These are phyloP conservation scores for Aurelia coerulea DNA, from an alignment of 30 jellyfish, hydroid and myxozoan genomes.

Conservation along the genomic window DNA sequence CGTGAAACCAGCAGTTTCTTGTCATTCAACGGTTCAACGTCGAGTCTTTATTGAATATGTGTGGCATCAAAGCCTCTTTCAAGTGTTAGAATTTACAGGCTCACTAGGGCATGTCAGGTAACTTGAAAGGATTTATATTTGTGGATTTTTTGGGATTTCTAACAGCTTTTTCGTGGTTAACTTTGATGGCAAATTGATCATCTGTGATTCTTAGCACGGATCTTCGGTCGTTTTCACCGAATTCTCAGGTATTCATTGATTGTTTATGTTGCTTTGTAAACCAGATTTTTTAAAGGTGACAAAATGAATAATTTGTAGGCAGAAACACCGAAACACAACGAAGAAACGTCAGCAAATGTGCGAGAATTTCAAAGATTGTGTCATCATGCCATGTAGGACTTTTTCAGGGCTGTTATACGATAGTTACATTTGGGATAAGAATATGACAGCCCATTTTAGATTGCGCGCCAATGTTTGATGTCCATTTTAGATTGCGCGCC, in stretches of 20 bases:
- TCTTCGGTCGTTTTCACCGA: neutral
- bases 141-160: conserved; percentile 2
- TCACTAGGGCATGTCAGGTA: conserved; percentile 1
- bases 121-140: neutral
- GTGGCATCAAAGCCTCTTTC: neutral
- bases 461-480: too few relatives aligned
- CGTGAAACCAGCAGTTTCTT: conserved; percentile 8
- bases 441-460: too few relatives aligned
- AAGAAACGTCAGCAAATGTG: too few relatives aligned
- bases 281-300: too few relatives aligned
- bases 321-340: too few relatives aligned
- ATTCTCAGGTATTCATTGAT: neutral
- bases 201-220: neutral
- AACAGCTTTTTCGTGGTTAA: conserved; percentile 1
- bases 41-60: neutral
- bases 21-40: neutral
- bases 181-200: neutral
- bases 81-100: conserved; percentile 3
- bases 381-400: too few relatives aligned
- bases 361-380: too few relatives aligned
- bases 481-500: too few relatives aligned
- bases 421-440: too few relatives aligned
- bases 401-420: too few relatives aligned
- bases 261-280: neutral
- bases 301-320: too few relatives aligned